phyloP scores from a whole-genome alignment of 2,113 vertebrate genomes.

The Syngnathus scovelli region DNA sequence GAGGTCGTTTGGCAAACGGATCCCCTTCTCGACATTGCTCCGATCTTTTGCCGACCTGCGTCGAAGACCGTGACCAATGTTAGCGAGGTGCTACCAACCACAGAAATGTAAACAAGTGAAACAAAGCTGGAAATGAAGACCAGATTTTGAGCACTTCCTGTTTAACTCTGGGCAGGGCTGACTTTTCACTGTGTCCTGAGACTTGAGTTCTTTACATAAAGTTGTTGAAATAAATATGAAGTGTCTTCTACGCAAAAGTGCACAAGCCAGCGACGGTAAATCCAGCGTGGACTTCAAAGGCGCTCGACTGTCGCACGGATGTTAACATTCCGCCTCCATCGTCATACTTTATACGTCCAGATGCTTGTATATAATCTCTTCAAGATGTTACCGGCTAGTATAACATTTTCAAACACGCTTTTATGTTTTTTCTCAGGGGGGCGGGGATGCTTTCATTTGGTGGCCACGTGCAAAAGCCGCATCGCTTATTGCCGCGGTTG shows the following conservation, averaged over 20 bases:
- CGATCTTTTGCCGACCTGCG: not conserved
- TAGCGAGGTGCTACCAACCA: constrained; percentile 24
- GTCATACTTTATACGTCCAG: not conserved
- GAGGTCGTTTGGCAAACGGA: constrained; percentile 13
- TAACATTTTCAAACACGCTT: not conserved
- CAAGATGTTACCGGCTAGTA: constrained; percentile 1
- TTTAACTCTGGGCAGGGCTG: not conserved
- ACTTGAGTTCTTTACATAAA: not conserved
- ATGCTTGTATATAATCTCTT: not conserved
- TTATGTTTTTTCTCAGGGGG: not conserved
- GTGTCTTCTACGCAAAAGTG: not conserved
- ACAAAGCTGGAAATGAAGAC: constrained; percentile 1
- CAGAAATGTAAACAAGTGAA: constrained; percentile 7
- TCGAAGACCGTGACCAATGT: constrained; percentile 29
- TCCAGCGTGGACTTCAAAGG: not conserved
- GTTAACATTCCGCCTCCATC: not conserved
- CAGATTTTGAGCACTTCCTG: not conserved
- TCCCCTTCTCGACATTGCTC: not conserved
- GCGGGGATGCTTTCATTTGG: not conserved
- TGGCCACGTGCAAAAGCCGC: not conserved
- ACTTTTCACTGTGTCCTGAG: not conserved
- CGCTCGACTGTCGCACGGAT: not conserved
- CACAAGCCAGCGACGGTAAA: not conserved
- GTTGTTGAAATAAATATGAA: not conserved
- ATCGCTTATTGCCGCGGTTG: not conserved